These are phyloP conservation scores for Labeo calbasu DNA, from an alignment of 2,797 vertebrate genomes.

Conservation along the genomic window DNA sequence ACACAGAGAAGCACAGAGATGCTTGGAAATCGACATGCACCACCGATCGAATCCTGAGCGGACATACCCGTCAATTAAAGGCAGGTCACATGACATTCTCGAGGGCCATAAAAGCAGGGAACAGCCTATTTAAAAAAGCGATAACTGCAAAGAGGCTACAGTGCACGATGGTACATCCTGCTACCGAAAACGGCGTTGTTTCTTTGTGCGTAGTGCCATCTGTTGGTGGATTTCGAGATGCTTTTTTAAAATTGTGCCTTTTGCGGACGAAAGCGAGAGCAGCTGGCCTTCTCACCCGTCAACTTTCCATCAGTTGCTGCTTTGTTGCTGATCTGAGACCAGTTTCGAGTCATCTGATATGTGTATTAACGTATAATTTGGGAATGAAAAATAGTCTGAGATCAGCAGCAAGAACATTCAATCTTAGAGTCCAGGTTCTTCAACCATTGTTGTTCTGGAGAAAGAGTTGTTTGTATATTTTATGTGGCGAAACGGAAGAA, in stretches of 20 bases:
- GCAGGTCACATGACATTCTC: slow-evolving; percentile 35
- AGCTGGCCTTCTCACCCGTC: neutral
- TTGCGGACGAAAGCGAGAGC: slow-evolving; percentile 4
- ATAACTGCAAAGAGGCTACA: slow-evolving; percentile 28
- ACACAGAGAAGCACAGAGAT: slow-evolving; percentile 23
- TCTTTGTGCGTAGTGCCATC: slow-evolving; percentile 37
- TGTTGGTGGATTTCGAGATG: slow-evolving; percentile 60
- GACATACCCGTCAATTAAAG: slow-evolving; percentile 32
- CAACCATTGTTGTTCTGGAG: slow-evolving; percentile 46
- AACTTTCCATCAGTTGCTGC: neutral
- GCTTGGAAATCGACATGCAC: slow-evolving; percentile 52
- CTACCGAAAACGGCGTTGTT: slow-evolving; percentile 13
- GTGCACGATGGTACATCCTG: slow-evolving; percentile 32
- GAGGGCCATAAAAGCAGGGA: slow-evolving; percentile 25
- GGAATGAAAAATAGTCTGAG: slow-evolving; percentile 18
- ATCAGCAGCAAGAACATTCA: slow-evolving; percentile 33
- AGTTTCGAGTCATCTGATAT: neutral
- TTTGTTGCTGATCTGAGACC: slow-evolving; percentile 55
- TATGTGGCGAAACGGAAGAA: neutral
- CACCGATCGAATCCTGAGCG: slow-evolving; percentile 40
- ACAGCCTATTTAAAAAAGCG: slow-evolving; percentile 23
- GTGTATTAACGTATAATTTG: slow-evolving; percentile 7
- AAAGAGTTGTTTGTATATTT: neutral
- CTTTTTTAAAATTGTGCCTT: slow-evolving; percentile 51
- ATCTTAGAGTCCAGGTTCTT: slow-evolving; percentile 45